Evolutionary conservation across 2,113 vertebrate species (phyloP).

Genomic region (Albula goreensis): DNA sequence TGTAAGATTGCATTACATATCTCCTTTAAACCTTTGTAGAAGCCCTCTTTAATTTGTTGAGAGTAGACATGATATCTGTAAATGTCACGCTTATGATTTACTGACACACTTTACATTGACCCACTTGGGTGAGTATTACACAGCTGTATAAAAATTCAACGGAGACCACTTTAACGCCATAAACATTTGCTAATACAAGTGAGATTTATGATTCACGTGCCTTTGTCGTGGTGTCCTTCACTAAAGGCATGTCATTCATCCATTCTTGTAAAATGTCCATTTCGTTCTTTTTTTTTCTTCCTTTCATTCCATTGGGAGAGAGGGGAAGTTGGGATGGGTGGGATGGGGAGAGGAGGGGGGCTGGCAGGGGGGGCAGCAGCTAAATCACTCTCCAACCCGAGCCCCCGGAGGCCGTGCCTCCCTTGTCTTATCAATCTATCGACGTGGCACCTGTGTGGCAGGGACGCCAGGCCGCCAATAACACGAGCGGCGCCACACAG

Average conservation of each 20-base stretch:
- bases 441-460: slow-evolving; percentile 23
- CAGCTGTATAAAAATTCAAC: background rate
- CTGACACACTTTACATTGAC: background rate
- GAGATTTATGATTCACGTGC: background rate
- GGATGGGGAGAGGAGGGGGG: too few relatives aligned
- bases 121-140: background rate
- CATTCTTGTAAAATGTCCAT: background rate
- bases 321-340: background rate
- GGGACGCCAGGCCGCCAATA: background rate
- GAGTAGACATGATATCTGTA: background rate
- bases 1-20: background rate
- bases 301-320: background rate
- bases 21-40: background rate
- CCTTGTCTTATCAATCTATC: slow-evolving; percentile 35
- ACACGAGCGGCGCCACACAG: background rate
- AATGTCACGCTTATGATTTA: slow-evolving; percentile 7
- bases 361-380: background rate
- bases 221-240: background rate
- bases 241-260: background rate
- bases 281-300: background rate
- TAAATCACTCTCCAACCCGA: slow-evolving; percentile 11
- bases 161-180: background rate
- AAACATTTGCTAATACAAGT: background rate
- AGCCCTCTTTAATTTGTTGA: background rate
- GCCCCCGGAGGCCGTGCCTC: slow-evolving; percentile 8